Evolutionary conservation across 1,140 invertebrate species (phyloP).

Genomic region (Battus philenor): DNA sequence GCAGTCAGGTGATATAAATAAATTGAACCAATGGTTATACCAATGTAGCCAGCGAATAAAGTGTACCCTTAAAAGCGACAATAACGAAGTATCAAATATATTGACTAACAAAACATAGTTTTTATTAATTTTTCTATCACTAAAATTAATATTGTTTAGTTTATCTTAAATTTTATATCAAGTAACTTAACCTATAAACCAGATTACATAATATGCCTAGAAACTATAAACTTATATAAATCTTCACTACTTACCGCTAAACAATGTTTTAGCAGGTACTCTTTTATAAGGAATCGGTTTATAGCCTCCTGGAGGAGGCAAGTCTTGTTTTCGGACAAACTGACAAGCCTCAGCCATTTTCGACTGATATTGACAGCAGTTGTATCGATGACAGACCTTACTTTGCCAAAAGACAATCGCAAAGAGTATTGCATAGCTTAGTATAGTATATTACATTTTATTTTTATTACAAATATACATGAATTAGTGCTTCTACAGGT

Average conservation of each 20-base stretch:
- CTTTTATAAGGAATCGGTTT: constrained; percentile 83
- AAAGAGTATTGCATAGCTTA: no score
- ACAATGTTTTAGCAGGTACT: constrained; percentile 81
- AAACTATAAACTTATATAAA: constrained; percentile 9
- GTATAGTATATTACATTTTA: no score
- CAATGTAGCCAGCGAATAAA: constrained; percentile 79
- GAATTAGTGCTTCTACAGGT: no score
- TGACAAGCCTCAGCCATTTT: constrained; percentile 59
- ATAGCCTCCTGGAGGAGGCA: constrained; percentile 91
- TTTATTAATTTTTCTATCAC: background rate
- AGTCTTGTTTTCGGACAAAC: constrained; percentile 82
- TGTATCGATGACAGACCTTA: constrained; percentile 16
- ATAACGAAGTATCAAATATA: background rate
- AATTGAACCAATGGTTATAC: constrained; percentile 75
- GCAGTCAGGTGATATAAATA: constrained; percentile 78
- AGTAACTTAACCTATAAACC: constrained; percentile 43
- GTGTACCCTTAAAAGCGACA: constrained; percentile 64
- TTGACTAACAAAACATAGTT: background rate
- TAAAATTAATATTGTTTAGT: no score
- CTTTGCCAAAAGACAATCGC: no score
- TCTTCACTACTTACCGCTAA: constrained; percentile 77
- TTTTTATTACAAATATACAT: no score
- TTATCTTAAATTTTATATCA: no score
- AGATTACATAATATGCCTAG: constrained; percentile 52
- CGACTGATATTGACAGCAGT: constrained; percentile 19